Evolutionary conservation across 2,797 vertebrate genomes (phyloP).

Genomic region (Clamator glandarius): DNA sequence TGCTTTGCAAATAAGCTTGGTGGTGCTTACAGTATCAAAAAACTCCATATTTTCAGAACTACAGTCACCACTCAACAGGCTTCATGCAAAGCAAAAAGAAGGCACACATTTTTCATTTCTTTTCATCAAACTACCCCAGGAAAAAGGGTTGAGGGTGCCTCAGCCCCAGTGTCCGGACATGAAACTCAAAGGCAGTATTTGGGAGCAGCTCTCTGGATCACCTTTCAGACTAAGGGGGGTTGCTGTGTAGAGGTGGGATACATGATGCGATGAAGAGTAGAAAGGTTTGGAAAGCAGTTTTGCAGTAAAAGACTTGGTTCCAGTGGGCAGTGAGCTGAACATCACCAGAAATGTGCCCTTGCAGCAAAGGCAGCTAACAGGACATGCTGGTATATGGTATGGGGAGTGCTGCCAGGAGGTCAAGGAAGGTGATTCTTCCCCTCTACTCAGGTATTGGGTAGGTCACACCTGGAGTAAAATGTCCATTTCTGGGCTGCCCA

Average conservation of each 20-base stretch:
- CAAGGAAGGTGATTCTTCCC: not conserved
- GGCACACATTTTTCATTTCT: not conserved
- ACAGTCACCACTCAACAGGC: not conserved
- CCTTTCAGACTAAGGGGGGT: too few species aligned
- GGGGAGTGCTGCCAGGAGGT: not conserved
- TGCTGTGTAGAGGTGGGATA: too few species aligned
- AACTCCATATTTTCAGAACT: not conserved
- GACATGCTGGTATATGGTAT: not conserved
- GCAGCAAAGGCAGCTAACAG: not conserved
- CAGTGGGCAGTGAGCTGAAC: not conserved
- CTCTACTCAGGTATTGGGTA: not conserved
- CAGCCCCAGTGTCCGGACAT: rapidly evolving
- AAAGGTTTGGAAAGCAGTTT: not conserved
- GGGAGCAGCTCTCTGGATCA: not conserved
- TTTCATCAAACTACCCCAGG: not conserved
- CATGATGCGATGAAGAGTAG: not conserved
- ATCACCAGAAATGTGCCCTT: not conserved
- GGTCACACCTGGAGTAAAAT: too few species aligned
- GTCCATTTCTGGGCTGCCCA: not conserved
- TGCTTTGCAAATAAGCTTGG: not conserved
- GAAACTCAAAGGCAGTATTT: not conserved
- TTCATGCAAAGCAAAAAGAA: not conserved
- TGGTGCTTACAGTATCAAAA: not conserved
- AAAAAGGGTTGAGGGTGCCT: not conserved
- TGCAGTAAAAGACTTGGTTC: not conserved